Evolutionary conservation across 2,113 vertebrate genomes (phyloP).

Genomic region (Dasyprocta punctata): DNA sequence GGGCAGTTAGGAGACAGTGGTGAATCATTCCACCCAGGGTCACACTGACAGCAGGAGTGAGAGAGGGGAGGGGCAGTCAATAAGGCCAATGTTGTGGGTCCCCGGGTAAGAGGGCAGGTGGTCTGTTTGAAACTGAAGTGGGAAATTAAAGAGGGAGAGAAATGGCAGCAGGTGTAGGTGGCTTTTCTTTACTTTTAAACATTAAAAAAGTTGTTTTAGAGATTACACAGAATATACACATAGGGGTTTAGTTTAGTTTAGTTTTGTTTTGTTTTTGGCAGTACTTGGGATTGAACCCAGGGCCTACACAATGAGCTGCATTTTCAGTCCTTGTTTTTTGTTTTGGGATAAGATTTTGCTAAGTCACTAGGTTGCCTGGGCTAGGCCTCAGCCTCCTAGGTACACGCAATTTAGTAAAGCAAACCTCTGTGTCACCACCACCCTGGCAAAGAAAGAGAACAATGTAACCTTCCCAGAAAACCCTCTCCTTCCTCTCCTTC

Average conservation of each 20-base stretch:
- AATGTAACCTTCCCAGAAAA: background rate
- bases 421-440: background rate
- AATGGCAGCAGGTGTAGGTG: no score
- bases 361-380: background rate
- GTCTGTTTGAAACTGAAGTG: background rate
- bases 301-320: background rate
- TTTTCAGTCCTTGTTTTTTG: background rate
- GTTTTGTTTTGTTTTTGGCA: background rate
- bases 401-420: background rate
- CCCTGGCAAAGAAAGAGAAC: background rate
- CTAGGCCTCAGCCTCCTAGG: background rate
- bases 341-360: background rate
- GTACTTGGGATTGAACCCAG: background rate
- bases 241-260: background rate
- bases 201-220: background rate
- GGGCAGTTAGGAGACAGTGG: background rate
- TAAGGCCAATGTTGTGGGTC: background rate
- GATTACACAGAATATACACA: background rate
- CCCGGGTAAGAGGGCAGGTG: background rate
- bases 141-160: background rate
- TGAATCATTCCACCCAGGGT: background rate
- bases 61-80: background rate
- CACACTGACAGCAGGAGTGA: fast-evolving
- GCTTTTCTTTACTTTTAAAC: background rate
- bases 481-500: background rate